Evolutionary conservation across 2,888 invertebrate genomes (phyloP), one percentile per base, ranked within the genome.

Genomic region (Ophion ventricosus): DNA sequence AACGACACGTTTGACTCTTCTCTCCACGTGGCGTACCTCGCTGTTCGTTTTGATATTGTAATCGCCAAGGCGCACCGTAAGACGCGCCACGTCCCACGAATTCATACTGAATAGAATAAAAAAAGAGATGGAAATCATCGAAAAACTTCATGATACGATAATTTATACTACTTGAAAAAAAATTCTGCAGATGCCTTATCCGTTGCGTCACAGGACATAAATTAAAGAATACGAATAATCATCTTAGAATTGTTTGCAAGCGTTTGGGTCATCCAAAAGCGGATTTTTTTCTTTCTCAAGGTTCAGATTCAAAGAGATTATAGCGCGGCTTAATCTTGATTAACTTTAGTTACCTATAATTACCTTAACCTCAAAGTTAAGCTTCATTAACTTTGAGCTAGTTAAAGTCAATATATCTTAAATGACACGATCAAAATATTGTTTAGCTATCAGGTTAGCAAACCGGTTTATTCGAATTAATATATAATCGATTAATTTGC

Each of bases 81-180:
- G 91, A 74, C 97, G 95, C 0, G 97, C 97, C 0, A 98, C 97
- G 91, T 98, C 98, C 96, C 97, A 97, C 0, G 97, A 97, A 74
- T 96, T 97, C 98, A 98, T 98, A 89, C 98, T 98, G 91, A 57
- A 93, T 93, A 83, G 63, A 83, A 83, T 85, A 59, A 64, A 67
- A 76, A 54, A 29, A 10, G 57, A 73, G n/a, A n/a, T n/a, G n/a
- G 66, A 35, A 40, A 64, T 76, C 5, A 75, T 59, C 29, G n/a
- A 54, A 57, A 54, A 35, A 35, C 20, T 49, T 1, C 8, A 7
- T n/a, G 8, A 35, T 35, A 66, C 40, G n/a, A 14, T 23, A 3
- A 23, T 14, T 23, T 23, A 40, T 17, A 26, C 8, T n/a, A 14
- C 7, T 54, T 67, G 14, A 7, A 17, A 8, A 17, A 23, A 17